Base-by-base conservation (phyloP, 2,113 vertebrate genomes). In the Rhynchopsitta pachyrhyncha region DNA sequence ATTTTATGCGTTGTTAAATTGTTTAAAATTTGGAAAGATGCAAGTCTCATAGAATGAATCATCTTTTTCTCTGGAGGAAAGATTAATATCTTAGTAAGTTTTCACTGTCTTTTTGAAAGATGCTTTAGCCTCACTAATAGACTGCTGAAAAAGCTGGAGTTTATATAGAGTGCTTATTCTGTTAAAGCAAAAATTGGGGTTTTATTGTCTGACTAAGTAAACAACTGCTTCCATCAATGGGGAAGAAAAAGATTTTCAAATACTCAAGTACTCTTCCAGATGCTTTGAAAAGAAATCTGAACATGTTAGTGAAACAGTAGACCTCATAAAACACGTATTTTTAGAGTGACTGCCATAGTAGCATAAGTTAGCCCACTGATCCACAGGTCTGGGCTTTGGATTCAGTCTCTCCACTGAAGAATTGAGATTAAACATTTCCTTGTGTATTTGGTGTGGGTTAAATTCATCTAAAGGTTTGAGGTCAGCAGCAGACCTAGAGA, bases 221-320 rank as follows among this genome's bases (percentile, higher is more conserved):
- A 73, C 28, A 94, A 89, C 57, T 71, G 47, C 62, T 86, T 35
- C 37, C 20, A 66, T 73, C 69, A 62, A 37, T 44, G 18, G 22
- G 25, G 12, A 96, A 91, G 62, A 92, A 96, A 94, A 96, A 69
- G 44, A 53, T 93, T 91, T 86, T 68, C 47, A 84, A 73, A 86
- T 68, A 76, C 31, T 11, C 16, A 78, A 90, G 31, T 28, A 53
- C 33, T 33, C 28, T 86, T 89, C 52, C 62, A 75, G 86, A 84
- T 50, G 23, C 6, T 86, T 86, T 39, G 62, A 78, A 79, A 78
- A 52, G 37, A 90, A 90, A 88, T 60, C n/a, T 60, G 53, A 93
- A 70, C 68, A 63, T 77, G 31, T 78, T 75, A 81, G 35, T 75
- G 68, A 90, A 93, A 88, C 44, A 57, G 55, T 25, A 90, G 35